phyloP scores from a whole-genome alignment of 1,140 invertebrate species.

The Dolichoris vasculosae region DNA sequence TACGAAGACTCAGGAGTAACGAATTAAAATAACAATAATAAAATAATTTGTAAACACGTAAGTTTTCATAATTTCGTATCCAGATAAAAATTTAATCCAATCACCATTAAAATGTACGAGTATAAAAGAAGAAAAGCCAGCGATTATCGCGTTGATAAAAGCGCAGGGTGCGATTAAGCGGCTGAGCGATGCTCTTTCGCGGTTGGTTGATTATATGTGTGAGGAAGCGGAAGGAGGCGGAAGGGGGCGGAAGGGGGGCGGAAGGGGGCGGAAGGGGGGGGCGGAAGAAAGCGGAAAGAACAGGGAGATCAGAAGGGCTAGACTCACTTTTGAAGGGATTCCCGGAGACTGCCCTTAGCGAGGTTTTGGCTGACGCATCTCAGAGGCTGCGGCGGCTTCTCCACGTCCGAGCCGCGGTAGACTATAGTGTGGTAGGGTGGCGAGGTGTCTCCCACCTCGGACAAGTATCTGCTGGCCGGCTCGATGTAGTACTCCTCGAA shows the following conservation, averaged over 20 bases:
- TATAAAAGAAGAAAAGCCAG: background rate
- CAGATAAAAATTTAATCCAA: background rate
- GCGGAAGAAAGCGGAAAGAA: background rate
- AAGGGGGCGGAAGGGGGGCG: background rate
- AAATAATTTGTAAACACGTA: no score
- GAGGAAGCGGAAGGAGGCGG: background rate
- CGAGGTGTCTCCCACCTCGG: conserved; percentile 67
- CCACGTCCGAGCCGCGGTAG: conserved; percentile 87
- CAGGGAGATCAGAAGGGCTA: no score
- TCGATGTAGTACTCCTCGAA: conserved; percentile 90
- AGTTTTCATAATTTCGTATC: background rate
- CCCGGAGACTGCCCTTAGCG: conserved; percentile 55
- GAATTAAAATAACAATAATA: no score
- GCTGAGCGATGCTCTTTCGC: background rate
- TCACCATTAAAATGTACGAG: background rate
- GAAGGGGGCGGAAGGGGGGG: background rate
- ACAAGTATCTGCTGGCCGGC: conserved; percentile 83
- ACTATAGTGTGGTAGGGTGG: conserved; percentile 85
- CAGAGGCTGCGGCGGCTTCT: conserved; percentile 75
- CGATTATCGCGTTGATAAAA: background rate
- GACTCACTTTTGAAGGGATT: conserved; percentile 61
- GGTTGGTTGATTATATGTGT: background rate
- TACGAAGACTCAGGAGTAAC: no score
- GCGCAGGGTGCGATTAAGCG: background rate
- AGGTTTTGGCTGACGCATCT: conserved; percentile 77